Conservation (phyloP, 2,113 vertebrate species). For the Anhinga rufa region DNA sequence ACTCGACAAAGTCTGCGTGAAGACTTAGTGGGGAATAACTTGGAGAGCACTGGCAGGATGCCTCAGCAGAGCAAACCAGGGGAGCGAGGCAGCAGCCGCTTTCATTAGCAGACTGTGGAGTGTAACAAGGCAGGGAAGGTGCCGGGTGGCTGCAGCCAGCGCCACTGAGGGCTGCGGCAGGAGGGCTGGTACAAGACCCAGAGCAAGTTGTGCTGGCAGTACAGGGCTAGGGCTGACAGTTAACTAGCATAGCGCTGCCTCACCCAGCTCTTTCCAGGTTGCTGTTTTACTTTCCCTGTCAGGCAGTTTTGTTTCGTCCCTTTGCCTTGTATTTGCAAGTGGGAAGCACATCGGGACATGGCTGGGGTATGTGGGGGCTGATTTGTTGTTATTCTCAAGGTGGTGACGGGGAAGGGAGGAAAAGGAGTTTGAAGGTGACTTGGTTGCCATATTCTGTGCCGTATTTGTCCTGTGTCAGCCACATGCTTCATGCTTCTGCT, state of each 20-base stretch:
- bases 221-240: neutral
- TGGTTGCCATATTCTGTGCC: neutral
- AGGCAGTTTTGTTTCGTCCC: neutral
- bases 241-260: neutral
- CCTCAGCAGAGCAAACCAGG: neutral
- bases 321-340: neutral
- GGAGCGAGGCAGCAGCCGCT: accelerated
- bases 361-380: neutral
- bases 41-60: neutral
- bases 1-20: neutral
- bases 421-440: neutral
- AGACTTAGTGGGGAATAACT: neutral
- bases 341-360: neutral
- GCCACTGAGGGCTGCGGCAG: neutral
- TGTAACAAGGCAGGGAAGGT: accelerated
- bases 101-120: neutral
- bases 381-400: neutral
- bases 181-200: neutral
- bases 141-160: neutral
- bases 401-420: accelerated
- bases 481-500: neutral
- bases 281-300: neutral
- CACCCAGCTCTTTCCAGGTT: neutral
- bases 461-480: neutral
- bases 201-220: too few species aligned